Evolutionary conservation across 2,888 invertebrate genomes (phyloP).

Genomic region (Clepsis dumicolana): DNA sequence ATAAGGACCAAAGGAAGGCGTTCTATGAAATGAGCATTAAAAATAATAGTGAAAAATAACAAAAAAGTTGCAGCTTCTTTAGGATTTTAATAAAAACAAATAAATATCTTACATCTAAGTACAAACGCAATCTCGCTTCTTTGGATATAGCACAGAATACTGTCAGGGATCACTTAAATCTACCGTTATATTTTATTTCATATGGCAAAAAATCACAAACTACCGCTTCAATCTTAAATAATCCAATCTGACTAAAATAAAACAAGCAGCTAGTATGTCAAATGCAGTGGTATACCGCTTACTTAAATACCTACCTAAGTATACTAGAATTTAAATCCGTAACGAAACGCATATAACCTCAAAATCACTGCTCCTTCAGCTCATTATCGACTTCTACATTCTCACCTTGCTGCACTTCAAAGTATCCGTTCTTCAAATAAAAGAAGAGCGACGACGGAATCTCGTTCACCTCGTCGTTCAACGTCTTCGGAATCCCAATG

Average conservation of each 20-base stretch:
- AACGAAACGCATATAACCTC: constrained; percentile 17
- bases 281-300: background rate
- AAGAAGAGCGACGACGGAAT: constrained; percentile 52
- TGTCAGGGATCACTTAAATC: constrained; percentile 9
- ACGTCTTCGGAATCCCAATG: constrained; percentile 83
- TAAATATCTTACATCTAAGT: constrained; percentile 30
- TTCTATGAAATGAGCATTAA: constrained; percentile 6
- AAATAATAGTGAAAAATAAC: background rate
- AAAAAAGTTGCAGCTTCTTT: constrained; percentile 3
- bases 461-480: constrained; percentile 50
- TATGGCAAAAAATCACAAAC: background rate
- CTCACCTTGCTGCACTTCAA: constrained; percentile 55
- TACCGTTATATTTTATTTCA: background rate
- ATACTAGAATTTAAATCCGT: constrained; percentile 2
- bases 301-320: background rate
- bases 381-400: constrained; percentile 39
- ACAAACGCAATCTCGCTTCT: constrained; percentile 6
- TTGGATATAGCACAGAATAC: constrained; percentile 7
- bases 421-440: constrained; percentile 55
- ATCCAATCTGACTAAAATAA: background rate
- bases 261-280: too few species aligned
- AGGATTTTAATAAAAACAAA: constrained; percentile 32
- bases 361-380: constrained; percentile 24
- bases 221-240: background rate
- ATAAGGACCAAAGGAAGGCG: too few species aligned